Evolutionary conservation across 2,797 vertebrate genomes (phyloP).

Genomic region (Melanotaenia parkinsoni): DNA sequence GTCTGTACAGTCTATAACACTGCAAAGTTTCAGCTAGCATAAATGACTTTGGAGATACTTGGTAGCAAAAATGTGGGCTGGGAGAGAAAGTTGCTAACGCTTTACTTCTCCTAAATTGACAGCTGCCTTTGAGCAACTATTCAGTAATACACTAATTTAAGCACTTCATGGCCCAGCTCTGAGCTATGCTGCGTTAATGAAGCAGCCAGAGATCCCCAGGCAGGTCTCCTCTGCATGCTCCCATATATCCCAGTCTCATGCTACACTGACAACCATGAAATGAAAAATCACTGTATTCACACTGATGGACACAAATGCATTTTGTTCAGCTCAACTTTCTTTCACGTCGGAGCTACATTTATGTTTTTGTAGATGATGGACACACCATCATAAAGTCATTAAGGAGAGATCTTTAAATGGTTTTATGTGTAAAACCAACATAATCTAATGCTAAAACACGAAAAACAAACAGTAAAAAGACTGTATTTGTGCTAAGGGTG

Average conservation of each 20-base stretch:
- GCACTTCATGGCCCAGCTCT: constrained; percentile 17
- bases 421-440: background rate
- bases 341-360: background rate
- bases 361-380: background rate
- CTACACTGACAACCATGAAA: background rate
- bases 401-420: background rate
- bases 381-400: background rate
- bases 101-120: constrained; percentile 13
- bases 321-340: background rate
- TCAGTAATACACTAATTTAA: constrained; percentile 35
- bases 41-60: constrained; percentile 4
- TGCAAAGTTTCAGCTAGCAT: background rate
- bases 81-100: constrained; percentile 8
- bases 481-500: no score
- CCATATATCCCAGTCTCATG: background rate
- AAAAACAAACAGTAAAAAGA: no score
- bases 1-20: background rate
- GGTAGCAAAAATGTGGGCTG: constrained; percentile 11
- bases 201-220: constrained; percentile 1
- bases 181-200: constrained; percentile 6
- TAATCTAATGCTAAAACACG: no score
- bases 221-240: background rate
- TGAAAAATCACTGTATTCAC: background rate
- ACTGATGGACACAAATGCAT: background rate
- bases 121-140: constrained; percentile 30